Evolutionary conservation across 2,797 vertebrate genomes (phyloP), one percentile per base, ranked within the genome.

Genomic region (Chelmon rostratus): DNA sequence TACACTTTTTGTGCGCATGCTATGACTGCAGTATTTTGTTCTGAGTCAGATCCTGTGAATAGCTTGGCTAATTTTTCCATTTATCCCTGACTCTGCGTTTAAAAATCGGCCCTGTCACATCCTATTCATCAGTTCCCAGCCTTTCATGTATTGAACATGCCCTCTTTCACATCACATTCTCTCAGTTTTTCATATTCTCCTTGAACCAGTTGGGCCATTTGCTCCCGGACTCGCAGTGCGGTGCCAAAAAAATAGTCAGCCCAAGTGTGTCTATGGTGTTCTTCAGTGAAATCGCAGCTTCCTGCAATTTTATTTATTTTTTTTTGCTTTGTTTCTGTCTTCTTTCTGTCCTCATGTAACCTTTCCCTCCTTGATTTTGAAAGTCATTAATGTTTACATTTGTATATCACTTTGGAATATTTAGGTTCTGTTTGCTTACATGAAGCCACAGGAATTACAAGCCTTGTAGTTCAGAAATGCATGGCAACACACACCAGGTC

Each of bases 21-120:
- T 49, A 42, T 73, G 76, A 86, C 86, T 84, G 88, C 84, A 84
- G 70, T 76, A 85, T 89, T 91, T 88, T 87, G 40, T 80, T 92
- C 83, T 87, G 79, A 90, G 87, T 92, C 88, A 90, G 86, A 91
- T 89, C 85, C 83, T 89, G 78, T 83, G 78, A 91, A 84, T 73
- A 86, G 83, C 88, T 87, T 5, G 23, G 82, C 86, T 90, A 82
- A 88, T 91, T 91, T 88, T 86, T 73, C 73, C 78, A 71, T 91
- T 90, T 87, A 87, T 91, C 81, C 85, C 88, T 89, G 86, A 89
- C 83, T 85, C 76, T 78, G 89, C 75, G 2, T 87, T 91, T 88
- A 85, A 82, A 89, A 91, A 88, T 91, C 77, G 52, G 65, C 89
- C 72, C 69, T 83, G 88, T 91, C 89, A 84, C 89, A 88, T 90